phyloP scores from a whole-genome alignment of 2,113 vertebrate species.

The Pan troglodytes region NHGRI_mPanTro3-v2.1_pri NC_072414.2:24013501-24014000 shows the following conservation, averaged over 20 bases:
- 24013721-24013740: constrained; percentile 10
- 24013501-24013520: not conserved
- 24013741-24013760: not conserved
- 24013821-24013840: constrained; percentile 46
- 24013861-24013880: not conserved
- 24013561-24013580: not conserved
- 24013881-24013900: constrained; percentile 40
- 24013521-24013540: not conserved
- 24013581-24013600: no score
- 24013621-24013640: not conserved
- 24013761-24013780: constrained; percentile 56
- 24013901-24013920: constrained; percentile 25
- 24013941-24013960: not conserved
- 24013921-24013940: not conserved
- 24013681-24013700: not conserved
- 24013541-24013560: not conserved
- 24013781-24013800: constrained; percentile 27
- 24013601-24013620: not conserved
- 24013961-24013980: not conserved
- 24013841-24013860: constrained; percentile 33
- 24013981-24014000: not conserved
- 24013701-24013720: not conserved
- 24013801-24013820: constrained; percentile 13
- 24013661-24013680: not conserved
- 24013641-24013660: not conserved